Evolutionary conservation across 1,140 invertebrate genomes (phyloP), one percentile per base, ranked within the genome.

Genomic region (Heliconius himera): DNA sequence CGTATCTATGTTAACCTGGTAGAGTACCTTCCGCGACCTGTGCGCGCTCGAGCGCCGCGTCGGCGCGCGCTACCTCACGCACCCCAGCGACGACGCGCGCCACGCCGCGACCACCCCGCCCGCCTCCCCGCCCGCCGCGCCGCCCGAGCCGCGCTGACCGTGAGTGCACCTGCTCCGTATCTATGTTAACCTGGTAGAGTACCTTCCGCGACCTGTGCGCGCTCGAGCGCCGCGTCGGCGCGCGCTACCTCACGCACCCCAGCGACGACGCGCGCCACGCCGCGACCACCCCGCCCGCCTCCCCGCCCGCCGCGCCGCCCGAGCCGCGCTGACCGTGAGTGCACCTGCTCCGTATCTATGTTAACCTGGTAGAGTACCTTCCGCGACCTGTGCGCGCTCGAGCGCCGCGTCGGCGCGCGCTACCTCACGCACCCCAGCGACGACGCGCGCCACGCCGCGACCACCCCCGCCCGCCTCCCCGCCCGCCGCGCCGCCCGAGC

Each of bases 391-490:
- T 96, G 98, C 60, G 96, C 97, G 85, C 95, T 99, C 54, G 99
- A 99, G 94, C 95, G 95, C 22, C 96, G 97, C 90, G 97, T 99
- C 16, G 97, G 97, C 51, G 96, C 96, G 81, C 96, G 99, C 38
- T 99, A 99, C 95, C 95, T 99, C 80, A 99, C 99, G 46, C 99
- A 99, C 89, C 97, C 99, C 93, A 98, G 98, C 20, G 99, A 99
- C 92, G 99, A 80, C 83, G 80, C 72, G 73, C 76, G 46, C 66
- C 72, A 60, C 73, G 56, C n/a, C 51, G n/a, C 33, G 20, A 38
- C 26, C 73, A 4, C 41, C 3, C 41, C 41, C n/a, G 3, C 99
- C 94, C 98, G 98, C 94, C 97, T 98, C 94, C 99, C 98, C 85
- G 99, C 99, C 95, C 95, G 99, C 76, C 96, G 98, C 41, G 54